A percentile compares a stretch with the other conserved stretches of the same genome.
Evolutionary conservation across 2,797 vertebrate genomes (phyloP).

Genomic region (Typhlichthys subterraneus): DNA sequence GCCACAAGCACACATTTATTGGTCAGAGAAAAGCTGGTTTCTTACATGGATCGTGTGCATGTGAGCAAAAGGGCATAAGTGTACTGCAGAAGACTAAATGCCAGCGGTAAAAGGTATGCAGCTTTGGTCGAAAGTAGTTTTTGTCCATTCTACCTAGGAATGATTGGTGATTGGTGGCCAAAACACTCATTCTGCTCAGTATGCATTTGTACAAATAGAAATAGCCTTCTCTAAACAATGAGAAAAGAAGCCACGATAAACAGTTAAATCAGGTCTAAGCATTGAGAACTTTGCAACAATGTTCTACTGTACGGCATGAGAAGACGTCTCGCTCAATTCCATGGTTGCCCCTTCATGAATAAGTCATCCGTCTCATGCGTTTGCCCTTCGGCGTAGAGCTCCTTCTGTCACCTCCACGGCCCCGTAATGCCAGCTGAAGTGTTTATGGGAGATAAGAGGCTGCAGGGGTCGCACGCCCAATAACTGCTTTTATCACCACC

Average conservation of each 20-base stretch:
- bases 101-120: not conserved
- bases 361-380: conserved; percentile 66
- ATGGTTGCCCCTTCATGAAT: conserved; percentile 69
- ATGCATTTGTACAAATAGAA: too few relatives aligned
- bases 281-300: not conserved
- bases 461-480: conserved; percentile 73
- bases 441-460: conserved; percentile 81
- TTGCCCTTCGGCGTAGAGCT: conserved; percentile 65
- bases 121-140: not conserved
- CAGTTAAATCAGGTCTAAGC: conserved; percentile 44
- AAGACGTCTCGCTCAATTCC: conserved; percentile 57
- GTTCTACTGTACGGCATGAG: not conserved
- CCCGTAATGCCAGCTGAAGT: conserved; percentile 76
- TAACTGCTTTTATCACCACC: conserved; percentile 75
- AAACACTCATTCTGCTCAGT: too few relatives aligned
- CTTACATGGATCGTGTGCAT: too few relatives aligned
- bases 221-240: not conserved
- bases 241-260: conserved; percentile 19
- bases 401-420: conserved; percentile 50
- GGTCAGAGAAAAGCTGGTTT: too few relatives aligned
- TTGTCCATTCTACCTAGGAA: too few relatives aligned
- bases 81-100: too few relatives aligned
- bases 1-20: too few relatives aligned
- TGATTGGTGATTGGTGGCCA: too few relatives aligned
- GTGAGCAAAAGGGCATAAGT: too few relatives aligned